Evolutionary conservation across 1,140 invertebrate genomes (phyloP).

Genomic region (Galleria mellonella): DNA sequence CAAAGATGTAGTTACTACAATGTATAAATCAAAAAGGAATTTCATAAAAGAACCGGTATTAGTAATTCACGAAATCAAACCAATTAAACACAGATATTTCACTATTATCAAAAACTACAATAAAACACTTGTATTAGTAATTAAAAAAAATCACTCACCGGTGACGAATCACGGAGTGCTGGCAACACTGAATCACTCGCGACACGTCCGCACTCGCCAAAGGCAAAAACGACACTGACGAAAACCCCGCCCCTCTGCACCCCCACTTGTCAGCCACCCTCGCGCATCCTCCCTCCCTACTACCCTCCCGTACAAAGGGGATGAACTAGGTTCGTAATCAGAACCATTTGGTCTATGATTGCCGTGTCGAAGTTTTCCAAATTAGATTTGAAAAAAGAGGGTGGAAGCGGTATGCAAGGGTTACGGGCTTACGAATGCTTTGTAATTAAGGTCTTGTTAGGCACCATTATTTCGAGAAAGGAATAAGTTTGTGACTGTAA

Average conservation of each 20-base stretch:
- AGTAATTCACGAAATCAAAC: too few species aligned
- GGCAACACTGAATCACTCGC: background rate
- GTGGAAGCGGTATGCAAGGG: background rate
- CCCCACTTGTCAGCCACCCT: background rate
- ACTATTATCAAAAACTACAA: too few species aligned
- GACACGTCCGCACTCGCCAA: background rate
- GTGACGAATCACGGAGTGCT: background rate
- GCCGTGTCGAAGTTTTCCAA: conserved; percentile 1
- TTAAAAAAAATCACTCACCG: background rate
- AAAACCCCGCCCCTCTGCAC: background rate
- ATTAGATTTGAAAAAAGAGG: conserved; percentile 2
- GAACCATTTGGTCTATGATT: background rate
- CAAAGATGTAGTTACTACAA: too few species aligned
- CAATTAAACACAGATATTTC: too few species aligned
- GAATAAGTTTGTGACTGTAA: too few species aligned
- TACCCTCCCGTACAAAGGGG: conserved; percentile 1
- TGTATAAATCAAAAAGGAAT: too few species aligned
- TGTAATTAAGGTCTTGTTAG: too few species aligned
- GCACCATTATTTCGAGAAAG: too few species aligned
- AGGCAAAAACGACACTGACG: background rate
- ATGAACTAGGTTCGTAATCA: conserved; percentile 1
- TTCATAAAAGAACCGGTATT: too few species aligned
- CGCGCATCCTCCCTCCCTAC: conserved; percentile 1
- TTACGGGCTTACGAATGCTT: too few species aligned
- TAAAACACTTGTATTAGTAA: too few species aligned